phyloP scores from a whole-genome alignment of 2,888 invertebrate genomes.

The Sinotaia quadrata region DNA sequence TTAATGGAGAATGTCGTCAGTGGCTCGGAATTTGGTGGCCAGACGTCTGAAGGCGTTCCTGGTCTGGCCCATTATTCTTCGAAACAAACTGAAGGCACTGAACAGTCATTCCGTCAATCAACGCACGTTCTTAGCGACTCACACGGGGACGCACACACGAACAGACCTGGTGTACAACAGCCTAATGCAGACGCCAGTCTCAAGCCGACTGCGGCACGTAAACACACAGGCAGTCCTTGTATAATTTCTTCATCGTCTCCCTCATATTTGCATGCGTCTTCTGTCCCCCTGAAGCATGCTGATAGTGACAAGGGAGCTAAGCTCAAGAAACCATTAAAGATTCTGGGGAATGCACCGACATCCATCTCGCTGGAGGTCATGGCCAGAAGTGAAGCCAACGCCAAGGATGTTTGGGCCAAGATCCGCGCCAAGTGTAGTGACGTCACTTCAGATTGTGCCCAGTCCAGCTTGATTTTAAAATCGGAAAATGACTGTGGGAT shows the following conservation, averaged over 20 bases:
- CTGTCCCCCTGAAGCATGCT: not conserved
- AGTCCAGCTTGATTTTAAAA: not conserved
- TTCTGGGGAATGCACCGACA: not conserved
- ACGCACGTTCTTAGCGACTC: not conserved
- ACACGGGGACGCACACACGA: not conserved
- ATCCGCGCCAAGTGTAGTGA: not conserved
- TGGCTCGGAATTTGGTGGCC: not conserved
- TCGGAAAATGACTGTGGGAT: not conserved
- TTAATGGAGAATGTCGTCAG: not conserved
- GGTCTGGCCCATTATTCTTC: not conserved
- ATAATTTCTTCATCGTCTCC: not conserved
- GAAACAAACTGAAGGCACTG: not conserved
- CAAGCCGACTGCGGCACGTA: too few species aligned
- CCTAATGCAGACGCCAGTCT: not conserved
- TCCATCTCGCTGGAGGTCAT: not conserved
- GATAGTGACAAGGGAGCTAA: not conserved
- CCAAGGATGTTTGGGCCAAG: not conserved
- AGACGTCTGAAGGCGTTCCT: not conserved
- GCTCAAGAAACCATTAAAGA: not conserved
- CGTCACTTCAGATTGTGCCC: not conserved
- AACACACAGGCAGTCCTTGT: too few species aligned
- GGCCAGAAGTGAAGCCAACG: not conserved
- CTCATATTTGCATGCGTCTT: not conserved
- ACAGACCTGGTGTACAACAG: not conserved
- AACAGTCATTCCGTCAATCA: not conserved